Base-by-base conservation (phyloP, 2,113 vertebrate genomes). In the Pterocles burchelli region DNA sequence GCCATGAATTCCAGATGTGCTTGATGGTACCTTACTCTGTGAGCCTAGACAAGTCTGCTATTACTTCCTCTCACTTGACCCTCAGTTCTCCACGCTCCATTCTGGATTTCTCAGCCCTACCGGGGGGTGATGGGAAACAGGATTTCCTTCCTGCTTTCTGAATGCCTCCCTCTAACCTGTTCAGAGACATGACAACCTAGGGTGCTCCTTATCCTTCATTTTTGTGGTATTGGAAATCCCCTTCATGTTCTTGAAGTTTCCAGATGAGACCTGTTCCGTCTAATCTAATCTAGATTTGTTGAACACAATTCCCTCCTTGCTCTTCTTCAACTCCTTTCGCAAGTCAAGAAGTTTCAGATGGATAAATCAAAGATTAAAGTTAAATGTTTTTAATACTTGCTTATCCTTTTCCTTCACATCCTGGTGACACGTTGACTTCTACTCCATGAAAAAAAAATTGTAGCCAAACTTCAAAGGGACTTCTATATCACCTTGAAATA, bases 401-500 rank as follows among this genome's bases (percentile, higher is more conserved):
- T 85, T 89, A 34, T 90, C 26, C 25, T 62, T 93, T 96, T 84
- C 31, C 49, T 89, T 90, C 46, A 59, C 49, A 38, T 89, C 59
- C 43, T 82, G 34, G 7, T 76, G 34, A 51, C 14, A 38, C 43
- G 20, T 68, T 61, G 45, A 71, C 75, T 97, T 83, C 38, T 75
- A 75, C 26, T 79, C n/a, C 61, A 48, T 72, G 45, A 63, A 93
- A 72, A 71, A 86, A 63, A 72, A 61, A 55, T 41, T 74, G 34
- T 61, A 62, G 55, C 62, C 66, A 95, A 59, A 95, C 85, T 96
- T 97, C 84, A 97, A 65, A 87, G 85, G 57, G 34, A 95, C 65
- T 87, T 93, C 55, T 77, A 16, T 79, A 92, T 75, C 62, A 74
- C 90, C 74, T 96, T 95, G 90, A 96, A 96, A 97, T 97, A 94